These are phyloP conservation scores for Paedocypris micromegethes DNA, from an alignment of 2,797 vertebrate genomes.

Conservation along the genomic window DNA sequence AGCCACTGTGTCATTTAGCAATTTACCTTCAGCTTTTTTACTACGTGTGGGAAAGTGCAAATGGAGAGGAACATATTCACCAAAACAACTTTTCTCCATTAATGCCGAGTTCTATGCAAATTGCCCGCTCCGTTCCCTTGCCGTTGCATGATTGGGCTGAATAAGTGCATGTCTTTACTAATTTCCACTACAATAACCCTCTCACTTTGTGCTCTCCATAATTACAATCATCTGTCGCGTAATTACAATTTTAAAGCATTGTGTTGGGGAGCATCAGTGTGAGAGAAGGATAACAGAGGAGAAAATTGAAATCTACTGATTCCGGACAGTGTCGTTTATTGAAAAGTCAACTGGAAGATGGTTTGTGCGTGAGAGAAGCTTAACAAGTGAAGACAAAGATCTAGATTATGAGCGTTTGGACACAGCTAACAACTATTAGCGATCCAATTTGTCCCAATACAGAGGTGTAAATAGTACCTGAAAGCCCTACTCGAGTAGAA, in stretches of 20 bases:
- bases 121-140: slow-evolving; percentile 31
- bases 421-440: no score
- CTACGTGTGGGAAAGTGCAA: slow-evolving; percentile 7
- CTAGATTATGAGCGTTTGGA: no score
- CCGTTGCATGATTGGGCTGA: slow-evolving; percentile 38
- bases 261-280: slow-evolving; percentile 37
- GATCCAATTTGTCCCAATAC: no score
- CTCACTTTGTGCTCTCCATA: slow-evolving; percentile 48
- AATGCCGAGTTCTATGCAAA: slow-evolving; percentile 41
- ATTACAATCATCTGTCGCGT: slow-evolving; percentile 52
- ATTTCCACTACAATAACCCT: slow-evolving; percentile 50
- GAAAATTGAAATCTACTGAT: slow-evolving; percentile 24
- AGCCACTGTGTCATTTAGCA: slow-evolving; percentile 1
- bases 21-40: slow-evolving; percentile 11
- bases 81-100: slow-evolving; percentile 35
- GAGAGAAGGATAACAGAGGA: slow-evolving; percentile 43
- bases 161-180: slow-evolving; percentile 36
- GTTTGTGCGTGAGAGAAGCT: no score
- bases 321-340: slow-evolving; percentile 15
- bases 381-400: no score
- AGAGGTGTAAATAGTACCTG: no score
- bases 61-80: background rate
- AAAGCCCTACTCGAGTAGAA: no score
- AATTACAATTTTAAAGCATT: slow-evolving; percentile 54
- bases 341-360: background rate